A percentile compares a stretch with the other conserved stretches of the same genome.
phyloP scores from a whole-genome alignment of 2,888 invertebrate genomes.

The Schizaphis graminum region DNA sequence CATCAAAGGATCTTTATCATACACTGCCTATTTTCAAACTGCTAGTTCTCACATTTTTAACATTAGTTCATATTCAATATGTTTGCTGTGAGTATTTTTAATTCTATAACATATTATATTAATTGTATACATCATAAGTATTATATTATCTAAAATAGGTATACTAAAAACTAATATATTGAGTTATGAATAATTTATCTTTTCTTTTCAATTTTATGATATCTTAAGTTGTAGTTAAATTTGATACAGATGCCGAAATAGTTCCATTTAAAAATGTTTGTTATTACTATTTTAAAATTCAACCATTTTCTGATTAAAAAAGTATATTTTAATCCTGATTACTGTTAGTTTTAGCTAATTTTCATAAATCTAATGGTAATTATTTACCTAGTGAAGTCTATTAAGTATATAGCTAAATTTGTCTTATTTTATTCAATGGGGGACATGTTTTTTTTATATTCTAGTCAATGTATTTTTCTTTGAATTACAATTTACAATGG shows the following conservation, averaged over 20 bases:
- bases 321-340: background rate
- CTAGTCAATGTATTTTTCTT: background rate
- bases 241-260: background rate
- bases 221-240: background rate
- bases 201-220: background rate
- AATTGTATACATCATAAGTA: background rate
- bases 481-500: background rate
- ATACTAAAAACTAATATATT: background rate
- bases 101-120: background rate
- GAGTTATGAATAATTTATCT: background rate
- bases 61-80: slow-evolving; percentile 9
- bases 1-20: background rate
- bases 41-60: background rate
- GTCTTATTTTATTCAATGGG: background rate
- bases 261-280: background rate
- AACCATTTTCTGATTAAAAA: background rate
- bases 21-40: slow-evolving; percentile 14
- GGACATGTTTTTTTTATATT: background rate
- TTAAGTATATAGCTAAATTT: background rate
- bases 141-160: background rate
- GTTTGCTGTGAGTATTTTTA: slow-evolving; percentile 40
- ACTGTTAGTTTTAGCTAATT: background rate
- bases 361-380: background rate
- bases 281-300: background rate
- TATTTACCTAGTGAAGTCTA: background rate